Base-by-base conservation (phyloP, 2,797 vertebrate genomes). In the Paratrypauchen microcephalus region DNA sequence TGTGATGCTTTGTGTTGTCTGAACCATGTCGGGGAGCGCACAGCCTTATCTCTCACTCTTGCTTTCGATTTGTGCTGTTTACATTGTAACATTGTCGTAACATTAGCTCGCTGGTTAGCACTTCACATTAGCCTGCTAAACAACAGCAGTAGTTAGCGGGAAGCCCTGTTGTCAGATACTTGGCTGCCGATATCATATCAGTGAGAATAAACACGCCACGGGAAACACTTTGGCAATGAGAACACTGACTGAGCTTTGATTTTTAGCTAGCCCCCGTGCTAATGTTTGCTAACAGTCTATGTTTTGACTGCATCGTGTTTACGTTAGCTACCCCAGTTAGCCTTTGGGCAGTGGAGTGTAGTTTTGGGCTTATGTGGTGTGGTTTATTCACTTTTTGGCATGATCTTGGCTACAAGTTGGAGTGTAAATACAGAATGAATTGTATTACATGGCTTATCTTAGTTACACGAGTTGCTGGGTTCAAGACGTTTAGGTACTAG, bases 251-350 rank as follows among this genome's bases (percentile, higher is more conserved):
- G 61, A 56, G 71, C 74, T 64, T 80, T 74, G 71, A 65, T 74
- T 77, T 76, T 64, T 50, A 61, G 73, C 32, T 82, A 83, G 81
- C 76, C 24, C 58, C 55, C 19, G 15, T 21, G 88, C 86, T 87
- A 89, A 87, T 91, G 88, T 89, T 91, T 90, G 91, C 87, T 88
- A 91, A 89, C 87, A 73, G 77, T 72, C 86, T 84, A 79, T 83
- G 87, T 84, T 88, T 88, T 87, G 85, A 88, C 86, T 86, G 78
- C 82, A 89, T 83, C 77, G 61, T 91, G 87, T 90, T 91, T 89
- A 88, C 82, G 76, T 88, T 91, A 87, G 86, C 84, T 84, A 68
- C 78, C 68, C 66, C 66, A 45, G 67, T 71, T 79, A 83, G 74
- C 69, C 72, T 55, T 47, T 61, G 73, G 73, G 70, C 76, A 76